A percentile compares a stretch with the other conserved stretches of the same genome.
These are phyloP conservation scores for Mechanitis mazaeus DNA, from an alignment of 2,888 invertebrate species.

Conservation along the genomic window DNA sequence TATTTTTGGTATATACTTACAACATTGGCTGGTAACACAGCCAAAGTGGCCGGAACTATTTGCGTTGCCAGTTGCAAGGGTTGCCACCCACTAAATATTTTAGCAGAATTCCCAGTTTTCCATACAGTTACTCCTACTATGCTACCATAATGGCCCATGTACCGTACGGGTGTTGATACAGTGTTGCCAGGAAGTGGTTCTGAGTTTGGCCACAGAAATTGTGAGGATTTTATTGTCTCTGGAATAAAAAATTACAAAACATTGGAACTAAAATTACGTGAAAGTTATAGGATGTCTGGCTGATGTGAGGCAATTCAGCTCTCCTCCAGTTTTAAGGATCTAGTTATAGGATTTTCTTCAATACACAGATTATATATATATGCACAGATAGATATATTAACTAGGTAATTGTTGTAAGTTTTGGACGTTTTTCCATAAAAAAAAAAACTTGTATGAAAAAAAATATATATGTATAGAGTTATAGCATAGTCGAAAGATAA, in stretches of 20 bases:
- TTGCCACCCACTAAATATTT: constrained; percentile 86
- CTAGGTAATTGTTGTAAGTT: too few relatives aligned
- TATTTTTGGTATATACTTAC: constrained; percentile 38
- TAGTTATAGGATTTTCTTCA: too few relatives aligned
- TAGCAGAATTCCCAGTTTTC: constrained; percentile 74
- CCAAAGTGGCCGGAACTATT: constrained; percentile 90
- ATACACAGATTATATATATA: too few relatives aligned
- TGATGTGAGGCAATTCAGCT: too few relatives aligned
- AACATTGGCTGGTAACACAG: constrained; percentile 81
- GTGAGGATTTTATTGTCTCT: constrained; percentile 84
- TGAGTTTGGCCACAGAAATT: constrained; percentile 80
- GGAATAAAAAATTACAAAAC: constrained; percentile 35
- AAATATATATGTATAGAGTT: neutral
- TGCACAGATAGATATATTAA: too few relatives aligned
- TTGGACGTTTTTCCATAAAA: too few relatives aligned
- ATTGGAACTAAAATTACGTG: neutral
- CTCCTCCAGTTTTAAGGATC: too few relatives aligned
- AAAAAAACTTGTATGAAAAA: too few relatives aligned
- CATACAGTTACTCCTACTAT: constrained; percentile 82
- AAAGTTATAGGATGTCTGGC: neutral
- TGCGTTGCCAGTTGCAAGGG: constrained; percentile 91
- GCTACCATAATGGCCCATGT: constrained; percentile 83
- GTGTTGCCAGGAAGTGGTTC: constrained; percentile 79
- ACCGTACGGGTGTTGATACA: constrained; percentile 77
- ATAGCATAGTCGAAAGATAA: neutral